These are phyloP conservation scores for Myodes glareolus DNA, from an alignment of 2,113 vertebrate species.

Conservation along the genomic window DNA sequence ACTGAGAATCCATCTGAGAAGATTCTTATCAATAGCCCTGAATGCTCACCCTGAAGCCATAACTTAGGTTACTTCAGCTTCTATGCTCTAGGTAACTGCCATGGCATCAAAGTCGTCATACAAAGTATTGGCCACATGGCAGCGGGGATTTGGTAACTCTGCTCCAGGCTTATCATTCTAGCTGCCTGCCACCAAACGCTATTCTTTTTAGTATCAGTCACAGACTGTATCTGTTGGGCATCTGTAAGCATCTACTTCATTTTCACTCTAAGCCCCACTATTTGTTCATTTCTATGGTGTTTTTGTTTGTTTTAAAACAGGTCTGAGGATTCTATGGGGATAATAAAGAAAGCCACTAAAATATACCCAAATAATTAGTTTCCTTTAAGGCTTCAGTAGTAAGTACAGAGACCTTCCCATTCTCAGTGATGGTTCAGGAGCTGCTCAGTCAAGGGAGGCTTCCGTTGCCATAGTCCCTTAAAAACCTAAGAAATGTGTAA, in stretches of 20 bases:
- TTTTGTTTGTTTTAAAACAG: slow-evolving; percentile 57
- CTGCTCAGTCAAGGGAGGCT: slow-evolving; percentile 49
- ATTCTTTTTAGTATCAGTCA: neutral
- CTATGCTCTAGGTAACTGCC: neutral
- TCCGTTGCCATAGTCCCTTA: slow-evolving; percentile 66
- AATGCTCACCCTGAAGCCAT: neutral
- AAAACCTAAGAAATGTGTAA: slow-evolving; percentile 69
- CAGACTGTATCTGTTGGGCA: slow-evolving; percentile 48
- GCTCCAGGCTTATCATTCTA: slow-evolving; percentile 6
- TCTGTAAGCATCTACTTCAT: slow-evolving; percentile 40
- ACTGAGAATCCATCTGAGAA: neutral
- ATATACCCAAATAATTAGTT: slow-evolving; percentile 32
- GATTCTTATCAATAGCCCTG: neutral
- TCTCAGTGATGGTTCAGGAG: neutral
- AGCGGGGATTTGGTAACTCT: neutral
- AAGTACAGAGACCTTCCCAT: slow-evolving; percentile 59
- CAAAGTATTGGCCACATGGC: neutral
- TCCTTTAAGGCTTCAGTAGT: slow-evolving; percentile 76
- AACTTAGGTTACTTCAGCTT: neutral
- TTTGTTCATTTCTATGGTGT: slow-evolving; percentile 65
- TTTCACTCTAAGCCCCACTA: slow-evolving; percentile 65
- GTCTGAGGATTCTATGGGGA: slow-evolving; percentile 46
- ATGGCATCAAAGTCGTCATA: neutral
- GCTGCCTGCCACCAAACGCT: neutral
- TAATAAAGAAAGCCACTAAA: slow-evolving; percentile 61